These are phyloP conservation scores for Eulemur coronatus DNA, from an alignment of 2,797 vertebrate species.

Conservation along the genomic window DNA sequence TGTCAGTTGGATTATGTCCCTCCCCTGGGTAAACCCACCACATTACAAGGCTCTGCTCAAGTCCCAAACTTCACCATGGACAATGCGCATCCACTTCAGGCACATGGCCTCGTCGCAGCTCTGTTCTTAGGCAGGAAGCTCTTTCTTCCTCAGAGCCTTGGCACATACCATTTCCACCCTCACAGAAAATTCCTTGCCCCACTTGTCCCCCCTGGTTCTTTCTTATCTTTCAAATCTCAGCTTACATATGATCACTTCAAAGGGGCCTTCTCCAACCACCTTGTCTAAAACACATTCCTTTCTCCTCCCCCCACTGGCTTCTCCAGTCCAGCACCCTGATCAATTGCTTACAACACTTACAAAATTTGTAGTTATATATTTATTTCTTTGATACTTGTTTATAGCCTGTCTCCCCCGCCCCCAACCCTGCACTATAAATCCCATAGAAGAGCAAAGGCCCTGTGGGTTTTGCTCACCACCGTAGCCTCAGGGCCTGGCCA, in stretches of 20 bases:
- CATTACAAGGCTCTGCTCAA: neutral
- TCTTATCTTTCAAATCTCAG: neutral
- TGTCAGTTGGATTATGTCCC: neutral
- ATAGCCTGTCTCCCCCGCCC: neutral
- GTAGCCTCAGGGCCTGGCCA: neutral
- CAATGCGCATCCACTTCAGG: rapidly evolving
- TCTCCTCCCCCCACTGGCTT: neutral
- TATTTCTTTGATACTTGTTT: neutral
- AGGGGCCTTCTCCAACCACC: neutral
- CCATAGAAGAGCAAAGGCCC: neutral
- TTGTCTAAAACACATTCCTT: neutral
- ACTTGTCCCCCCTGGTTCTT: neutral
- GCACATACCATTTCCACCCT: neutral
- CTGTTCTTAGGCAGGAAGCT: neutral
- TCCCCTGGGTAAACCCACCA: neutral
- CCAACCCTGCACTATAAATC: neutral
- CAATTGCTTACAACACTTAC: neutral
- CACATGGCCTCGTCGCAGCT: neutral
- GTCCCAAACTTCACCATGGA: neutral
- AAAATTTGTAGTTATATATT: neutral
- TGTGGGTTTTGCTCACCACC: neutral
- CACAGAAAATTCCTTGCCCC: neutral
- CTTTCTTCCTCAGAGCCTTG: neutral
- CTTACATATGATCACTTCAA: neutral
- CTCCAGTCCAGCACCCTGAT: neutral